Conservation (phyloP, 2,888 invertebrate species). For the Auanema sp. region DNA sequence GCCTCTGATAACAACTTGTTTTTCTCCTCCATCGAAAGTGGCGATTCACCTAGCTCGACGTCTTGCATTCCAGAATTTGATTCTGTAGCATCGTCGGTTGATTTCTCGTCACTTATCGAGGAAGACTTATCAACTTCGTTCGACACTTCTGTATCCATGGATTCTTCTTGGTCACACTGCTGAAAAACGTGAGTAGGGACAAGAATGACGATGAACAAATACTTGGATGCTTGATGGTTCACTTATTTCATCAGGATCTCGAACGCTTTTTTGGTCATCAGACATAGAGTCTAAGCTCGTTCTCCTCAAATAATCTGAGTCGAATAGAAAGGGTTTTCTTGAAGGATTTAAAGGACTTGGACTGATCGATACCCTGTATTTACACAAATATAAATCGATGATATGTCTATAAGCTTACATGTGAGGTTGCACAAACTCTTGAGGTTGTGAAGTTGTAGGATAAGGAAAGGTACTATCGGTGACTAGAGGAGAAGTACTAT, state of each 20-base stretch:
- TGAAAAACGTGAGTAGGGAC: no score
- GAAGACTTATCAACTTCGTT: no score
- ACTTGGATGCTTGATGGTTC: slow-evolving; percentile 19
- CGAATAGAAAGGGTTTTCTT: slow-evolving; percentile 5
- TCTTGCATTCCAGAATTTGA: no score
- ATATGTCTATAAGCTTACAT: slow-evolving; percentile 10
- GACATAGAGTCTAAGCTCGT: slow-evolving; percentile 20
- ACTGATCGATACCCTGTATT: slow-evolving; percentile 1
- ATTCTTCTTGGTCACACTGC: no score
- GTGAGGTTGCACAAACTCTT: slow-evolving; percentile 15
- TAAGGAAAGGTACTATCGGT: slow-evolving; percentile 39
- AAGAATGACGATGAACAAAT: no score
- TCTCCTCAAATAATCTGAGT: slow-evolving; percentile 1
- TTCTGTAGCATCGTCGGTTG: no score
- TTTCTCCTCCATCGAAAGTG: no score
- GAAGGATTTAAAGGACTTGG: slow-evolving; percentile 4
- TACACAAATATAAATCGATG: no score
- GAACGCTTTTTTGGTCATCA: slow-evolving; percentile 19
- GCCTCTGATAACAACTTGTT: background rate
- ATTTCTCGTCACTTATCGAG: no score
- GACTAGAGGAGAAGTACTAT: slow-evolving; percentile 39
- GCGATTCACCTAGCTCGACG: no score
- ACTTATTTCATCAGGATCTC: slow-evolving; percentile 17
- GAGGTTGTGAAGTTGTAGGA: slow-evolving; percentile 17
- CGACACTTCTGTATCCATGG: no score